These are phyloP conservation scores for Diglossa cyanea DNA, from an alignment of 2,797 vertebrate genomes.

Conservation along the genomic window DNA sequence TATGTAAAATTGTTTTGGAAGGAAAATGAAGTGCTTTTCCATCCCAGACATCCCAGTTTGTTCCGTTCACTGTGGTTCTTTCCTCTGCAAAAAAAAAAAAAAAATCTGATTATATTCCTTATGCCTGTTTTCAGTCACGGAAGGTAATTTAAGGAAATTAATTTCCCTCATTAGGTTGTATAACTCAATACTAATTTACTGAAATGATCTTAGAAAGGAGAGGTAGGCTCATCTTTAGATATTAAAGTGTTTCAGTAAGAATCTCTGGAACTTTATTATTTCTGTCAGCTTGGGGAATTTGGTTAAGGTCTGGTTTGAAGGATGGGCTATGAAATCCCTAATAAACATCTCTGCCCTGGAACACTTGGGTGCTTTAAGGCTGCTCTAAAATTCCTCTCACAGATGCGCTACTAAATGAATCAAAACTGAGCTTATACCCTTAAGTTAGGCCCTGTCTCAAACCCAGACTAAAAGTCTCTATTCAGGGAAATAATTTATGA, in stretches of 20 bases:
- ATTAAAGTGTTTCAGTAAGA: not conserved
- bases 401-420: not conserved
- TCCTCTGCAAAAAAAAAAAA: not conserved
- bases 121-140: not conserved
- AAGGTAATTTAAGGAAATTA: conserved; percentile 44
- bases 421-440: not conserved
- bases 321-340: not conserved
- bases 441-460: not conserved
- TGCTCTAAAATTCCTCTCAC: not conserved
- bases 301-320: not conserved
- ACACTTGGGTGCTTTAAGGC: not conserved
- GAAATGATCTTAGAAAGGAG: not conserved
- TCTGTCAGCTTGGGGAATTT: not conserved
- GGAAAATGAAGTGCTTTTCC: not conserved
- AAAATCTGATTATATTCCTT: not conserved
- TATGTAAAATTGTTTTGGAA: conserved; percentile 25
- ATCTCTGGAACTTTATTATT: not conserved
- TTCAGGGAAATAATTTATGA: not conserved
- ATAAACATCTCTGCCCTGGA: not conserved
- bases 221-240: not conserved
- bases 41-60: not conserved
- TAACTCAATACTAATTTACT: conserved; percentile 30
- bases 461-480: not conserved
- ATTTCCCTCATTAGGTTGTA: conserved; percentile 28
- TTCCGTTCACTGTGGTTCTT: not conserved